Evolutionary conservation across 2,797 vertebrate genomes (phyloP), one percentile per base, ranked within the genome.

Genomic region (Vespertilio murinus): DNA sequence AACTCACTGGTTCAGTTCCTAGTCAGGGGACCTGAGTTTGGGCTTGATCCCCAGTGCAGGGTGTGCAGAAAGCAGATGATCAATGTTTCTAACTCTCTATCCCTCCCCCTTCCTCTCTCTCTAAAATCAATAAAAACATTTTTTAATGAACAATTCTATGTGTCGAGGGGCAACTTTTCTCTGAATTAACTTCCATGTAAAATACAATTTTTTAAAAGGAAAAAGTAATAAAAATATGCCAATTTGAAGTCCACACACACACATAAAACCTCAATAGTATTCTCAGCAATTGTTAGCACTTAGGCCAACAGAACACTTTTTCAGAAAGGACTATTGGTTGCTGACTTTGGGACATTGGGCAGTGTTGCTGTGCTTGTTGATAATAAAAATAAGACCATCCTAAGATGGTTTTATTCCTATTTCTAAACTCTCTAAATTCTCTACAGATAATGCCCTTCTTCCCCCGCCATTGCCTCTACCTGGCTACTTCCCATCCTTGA

Each of bases 361-460:
- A 73, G 7, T 91, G 40, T 77, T 77, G 9, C 13, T 82, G 20
- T 69, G 7, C 23, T 65, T 64, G 5, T 16, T 42, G 17, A 84
- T 77, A 84, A 74, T 79, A 59, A 92, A 65, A 81, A 56, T 23
- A 56, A 77, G 38, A 70, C 30, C 49, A 56, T 0, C 73, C 64
- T 73, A 47, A 52, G 22, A 42, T n/a, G 1, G 17, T 70, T 82
- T 91, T 79, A 89, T 52, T 89, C 4, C 71, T 84, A 56, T 80
- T 87, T 87, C 80, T 89, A 86, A 95, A 89, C 78, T 65, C 14
- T 91, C 64, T 73, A 86, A 95, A 89, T 82, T 65, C 14, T 91
- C 64, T 67, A 38, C 52, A 42, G 33, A 75, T 47, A 84, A 80
- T 47, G 5, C 23, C 11, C 22, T 18, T 33, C 35, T 1, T 1